Base-by-base conservation (phyloP, 1,140 invertebrate genomes). In the Papilio helenus region DNA sequence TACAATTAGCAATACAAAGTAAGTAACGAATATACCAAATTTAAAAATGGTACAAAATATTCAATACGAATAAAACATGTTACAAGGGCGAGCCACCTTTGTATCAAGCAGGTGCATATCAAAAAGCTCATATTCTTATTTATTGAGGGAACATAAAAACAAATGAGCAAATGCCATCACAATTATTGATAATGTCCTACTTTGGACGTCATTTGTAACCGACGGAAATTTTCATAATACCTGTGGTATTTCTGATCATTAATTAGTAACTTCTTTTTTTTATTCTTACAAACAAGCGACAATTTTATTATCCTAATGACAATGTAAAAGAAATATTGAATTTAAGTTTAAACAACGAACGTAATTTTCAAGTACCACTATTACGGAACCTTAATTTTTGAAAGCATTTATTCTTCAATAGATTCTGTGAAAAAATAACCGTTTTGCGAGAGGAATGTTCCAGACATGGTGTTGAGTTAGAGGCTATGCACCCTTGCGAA, bases 91-190 rank as follows among this genome's bases (percentile, higher is more conserved):
- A 85, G 83, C 80, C 86, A 82, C 86, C 76, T 92, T 92, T 90
- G 90, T 92, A 83, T 81, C 55, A 81, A 82, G 92, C 91, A 93
- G 92, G 92, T 93, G 92, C 86, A 55, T 80, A 83, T 87, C 87
- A 84, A 82, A 81, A 81, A 79, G 79, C 71, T 72, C 80, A 86
- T 86, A 85, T 85, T 71, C 84, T 90, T 89, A 89, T 90, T 88
- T 90, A 88, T 88, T 88, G 83, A 84, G 85, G 71, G 72, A 76
- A 80, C 16, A 18, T 79, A 83, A 86, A 87, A 89, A 90, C 89
- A 92, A 90, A 83, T 65, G 61, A 68, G 26, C 61, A 88, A 89
- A 89, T 88, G 87, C 84, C 90, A 89, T 84, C 82, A 88, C 86
- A 91, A 92, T 90, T 89, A 87, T 84, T 79, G 84, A 86, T 84